phyloP scores from a whole-genome alignment of 2,888 invertebrate species.

The Periphyllus acericola region DNA sequence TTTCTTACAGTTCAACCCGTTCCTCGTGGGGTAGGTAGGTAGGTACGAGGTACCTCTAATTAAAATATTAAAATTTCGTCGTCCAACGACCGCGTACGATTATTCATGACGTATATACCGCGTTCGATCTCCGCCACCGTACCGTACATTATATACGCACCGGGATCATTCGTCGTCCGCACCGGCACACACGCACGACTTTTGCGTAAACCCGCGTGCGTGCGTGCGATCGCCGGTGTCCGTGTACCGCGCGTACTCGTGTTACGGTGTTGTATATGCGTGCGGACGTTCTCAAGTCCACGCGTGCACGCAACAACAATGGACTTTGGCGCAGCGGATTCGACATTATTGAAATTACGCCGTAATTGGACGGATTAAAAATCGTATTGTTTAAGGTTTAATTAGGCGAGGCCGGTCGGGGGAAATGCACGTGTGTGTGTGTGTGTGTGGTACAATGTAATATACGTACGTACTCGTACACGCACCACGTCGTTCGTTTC shows the following conservation, averaged over 20 bases:
- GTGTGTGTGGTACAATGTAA: neutral
- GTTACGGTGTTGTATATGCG: neutral
- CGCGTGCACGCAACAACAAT: constrained; percentile 14
- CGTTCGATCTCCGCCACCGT: neutral
- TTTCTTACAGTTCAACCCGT: constrained; percentile 37
- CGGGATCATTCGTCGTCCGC: constrained; percentile 19
- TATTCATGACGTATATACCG: neutral
- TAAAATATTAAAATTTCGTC: constrained; percentile 44
- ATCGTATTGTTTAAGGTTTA: constrained; percentile 52
- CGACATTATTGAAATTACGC: constrained; percentile 47
- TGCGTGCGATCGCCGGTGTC: neutral
- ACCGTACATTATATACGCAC: neutral
- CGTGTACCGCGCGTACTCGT: neutral
- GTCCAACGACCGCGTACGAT: neutral
- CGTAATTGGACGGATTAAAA: constrained; percentile 34
- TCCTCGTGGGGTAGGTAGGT: no score
- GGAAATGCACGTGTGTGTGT: neutral
- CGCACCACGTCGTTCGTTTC: constrained; percentile 15
- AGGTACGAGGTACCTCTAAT: neutral
- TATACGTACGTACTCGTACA: neutral
- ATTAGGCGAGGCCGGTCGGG: constrained; percentile 48
- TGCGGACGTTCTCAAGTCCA: constrained; percentile 45
- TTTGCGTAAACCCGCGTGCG: neutral
- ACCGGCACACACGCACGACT: neutral
- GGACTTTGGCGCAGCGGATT: neutral